Percentiles rank a stretch among this genome's conserved stretches.
These are phyloP conservation scores for Ptychadena robeensis DNA, from an alignment of 2,797 vertebrate species.

Conservation along the genomic window DNA sequence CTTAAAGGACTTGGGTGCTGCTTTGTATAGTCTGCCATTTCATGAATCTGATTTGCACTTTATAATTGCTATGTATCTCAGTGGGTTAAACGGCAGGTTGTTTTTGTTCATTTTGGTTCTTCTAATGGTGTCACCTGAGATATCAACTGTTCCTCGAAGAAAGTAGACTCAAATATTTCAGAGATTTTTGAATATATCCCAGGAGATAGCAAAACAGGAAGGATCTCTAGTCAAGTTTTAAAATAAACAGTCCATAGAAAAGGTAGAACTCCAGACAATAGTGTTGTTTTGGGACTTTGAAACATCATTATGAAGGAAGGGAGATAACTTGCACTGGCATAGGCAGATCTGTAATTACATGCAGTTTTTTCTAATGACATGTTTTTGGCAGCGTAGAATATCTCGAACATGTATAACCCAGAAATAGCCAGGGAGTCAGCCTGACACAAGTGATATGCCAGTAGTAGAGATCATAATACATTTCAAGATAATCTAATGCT, in stretches of 20 bases:
- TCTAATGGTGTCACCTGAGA: too few species aligned
- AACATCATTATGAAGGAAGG: not conserved
- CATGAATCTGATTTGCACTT: too few species aligned
- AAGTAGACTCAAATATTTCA: not conserved
- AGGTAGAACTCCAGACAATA: not conserved
- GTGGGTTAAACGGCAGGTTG: too few species aligned
- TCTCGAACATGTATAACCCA: not conserved
- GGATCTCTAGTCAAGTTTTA: not conserved
- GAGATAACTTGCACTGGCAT: not conserved
- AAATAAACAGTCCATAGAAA: not conserved
- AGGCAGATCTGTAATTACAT: not conserved
- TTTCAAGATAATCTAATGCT: not conserved
- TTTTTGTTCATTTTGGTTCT: too few species aligned
- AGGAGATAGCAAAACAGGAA: not conserved
- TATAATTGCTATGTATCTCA: too few species aligned
- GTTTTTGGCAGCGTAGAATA: too few species aligned
- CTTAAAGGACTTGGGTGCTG: too few species aligned
- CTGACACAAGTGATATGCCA: not conserved
- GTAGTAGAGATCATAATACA: not conserved
- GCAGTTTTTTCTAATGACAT: not conserved
- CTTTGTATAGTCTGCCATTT: too few species aligned
- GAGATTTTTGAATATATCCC: not conserved
- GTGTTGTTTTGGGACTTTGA: not conserved
- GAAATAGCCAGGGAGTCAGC: not conserved
- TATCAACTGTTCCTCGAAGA: too few species aligned